Conservation (phyloP, 2,113 vertebrate species). For the Salvelinus fontinalis region DNA sequence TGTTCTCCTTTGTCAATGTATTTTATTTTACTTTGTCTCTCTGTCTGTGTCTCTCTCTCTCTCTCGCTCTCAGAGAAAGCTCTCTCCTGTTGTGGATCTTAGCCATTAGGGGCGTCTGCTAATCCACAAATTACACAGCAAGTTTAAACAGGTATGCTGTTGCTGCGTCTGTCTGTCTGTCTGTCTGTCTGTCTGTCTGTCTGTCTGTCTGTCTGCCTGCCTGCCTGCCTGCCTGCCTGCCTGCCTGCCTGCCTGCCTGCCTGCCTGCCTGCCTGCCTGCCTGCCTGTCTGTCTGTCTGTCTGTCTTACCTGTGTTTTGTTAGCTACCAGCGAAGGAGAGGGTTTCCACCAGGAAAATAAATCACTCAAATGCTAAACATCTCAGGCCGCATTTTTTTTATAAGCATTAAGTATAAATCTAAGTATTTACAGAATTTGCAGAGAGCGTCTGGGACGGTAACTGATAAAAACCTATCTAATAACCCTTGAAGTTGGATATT, state of each 20-base stretch:
- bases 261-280: no score
- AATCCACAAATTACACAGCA: slow-evolving; percentile 89
- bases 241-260: no score
- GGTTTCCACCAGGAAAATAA: background rate
- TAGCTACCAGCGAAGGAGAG: background rate
- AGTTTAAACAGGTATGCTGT: slow-evolving; percentile 83
- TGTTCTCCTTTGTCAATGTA: background rate
- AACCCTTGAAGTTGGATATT: slow-evolving; percentile 70
- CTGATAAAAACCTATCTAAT: slow-evolving; percentile 70
- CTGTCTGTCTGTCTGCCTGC: no score
- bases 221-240: no score
- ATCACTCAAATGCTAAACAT: background rate
- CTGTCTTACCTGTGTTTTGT: slow-evolving; percentile 26
- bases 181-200: no score
- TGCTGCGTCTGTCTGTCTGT: background rate
- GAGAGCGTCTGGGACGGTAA: slow-evolving; percentile 33
- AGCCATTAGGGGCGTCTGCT: slow-evolving; percentile 82
- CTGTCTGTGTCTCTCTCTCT: background rate
- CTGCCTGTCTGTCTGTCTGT: background rate
- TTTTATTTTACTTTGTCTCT: background rate
- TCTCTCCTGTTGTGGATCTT: slow-evolving; percentile 65
- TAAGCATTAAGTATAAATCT: background rate
- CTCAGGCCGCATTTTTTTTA: background rate
- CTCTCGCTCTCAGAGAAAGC: slow-evolving; percentile 21
- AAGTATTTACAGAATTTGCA: slow-evolving; percentile 39